Evolutionary conservation across 2,113 vertebrate species (phyloP).

Genomic region (Seriola quinqueradiata): DNA sequence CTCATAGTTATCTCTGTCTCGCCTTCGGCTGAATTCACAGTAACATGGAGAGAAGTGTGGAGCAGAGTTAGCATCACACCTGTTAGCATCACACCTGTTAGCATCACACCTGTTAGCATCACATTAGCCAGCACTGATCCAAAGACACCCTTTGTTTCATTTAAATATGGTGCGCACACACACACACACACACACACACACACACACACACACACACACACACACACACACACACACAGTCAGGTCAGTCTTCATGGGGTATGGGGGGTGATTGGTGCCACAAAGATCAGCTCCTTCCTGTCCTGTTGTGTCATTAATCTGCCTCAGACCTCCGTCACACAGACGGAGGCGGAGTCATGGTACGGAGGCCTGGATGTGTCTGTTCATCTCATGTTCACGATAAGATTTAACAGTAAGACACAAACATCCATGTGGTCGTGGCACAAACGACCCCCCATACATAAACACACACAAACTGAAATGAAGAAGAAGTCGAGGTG

Average conservation of each 20-base stretch:
- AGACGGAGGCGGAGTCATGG: too few relatives aligned
- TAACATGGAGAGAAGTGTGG: constrained; percentile 39
- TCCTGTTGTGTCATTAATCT: too few relatives aligned
- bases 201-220: too few relatives aligned
- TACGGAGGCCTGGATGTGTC: too few relatives aligned
- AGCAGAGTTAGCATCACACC: constrained; percentile 41
- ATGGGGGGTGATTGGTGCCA: constrained; percentile 37
- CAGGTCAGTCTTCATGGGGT: not conserved
- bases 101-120: constrained; percentile 37
- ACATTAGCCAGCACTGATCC: not conserved
- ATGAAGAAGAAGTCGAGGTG: constrained; percentile 13
- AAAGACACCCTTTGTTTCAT: not conserved
- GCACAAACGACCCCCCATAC: constrained; percentile 39
- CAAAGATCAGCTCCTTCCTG: not conserved
- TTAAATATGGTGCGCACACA: not conserved
- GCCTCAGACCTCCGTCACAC: too few relatives aligned
- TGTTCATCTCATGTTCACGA: too few relatives aligned
- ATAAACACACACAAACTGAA: constrained; percentile 17
- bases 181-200: too few relatives aligned
- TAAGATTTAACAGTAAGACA: too few relatives aligned
- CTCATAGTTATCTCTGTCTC: constrained; percentile 83
- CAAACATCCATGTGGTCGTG: not conserved
- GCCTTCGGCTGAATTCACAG: constrained; percentile 72
- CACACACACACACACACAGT: constrained; percentile 4
- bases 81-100: constrained; percentile 46